Evolutionary conservation across 2,797 vertebrate species (phyloP).

Genomic region (Notolabrus celidotus): DNA sequence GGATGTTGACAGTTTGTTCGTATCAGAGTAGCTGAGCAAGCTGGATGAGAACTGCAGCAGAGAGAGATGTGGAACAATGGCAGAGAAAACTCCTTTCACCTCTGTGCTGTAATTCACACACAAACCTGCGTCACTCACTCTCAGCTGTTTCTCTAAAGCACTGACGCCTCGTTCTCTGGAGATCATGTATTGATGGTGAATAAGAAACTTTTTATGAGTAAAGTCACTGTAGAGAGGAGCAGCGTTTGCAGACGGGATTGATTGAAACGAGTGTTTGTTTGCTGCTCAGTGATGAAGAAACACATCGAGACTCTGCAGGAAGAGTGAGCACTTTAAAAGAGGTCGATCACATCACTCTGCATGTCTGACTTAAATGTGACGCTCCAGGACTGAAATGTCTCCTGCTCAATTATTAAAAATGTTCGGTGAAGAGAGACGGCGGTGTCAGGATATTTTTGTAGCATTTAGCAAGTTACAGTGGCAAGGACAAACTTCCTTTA

Average conservation of each 20-base stretch:
- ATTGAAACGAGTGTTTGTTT: conserved; percentile 5
- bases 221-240: conserved; percentile 1
- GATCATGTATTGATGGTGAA: not conserved
- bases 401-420: too few species aligned
- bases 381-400: not conserved
- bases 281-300: conserved; percentile 13
- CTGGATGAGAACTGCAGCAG: not conserved
- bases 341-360: not conserved
- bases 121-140: not conserved
- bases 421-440: too few species aligned
- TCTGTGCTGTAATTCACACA: not conserved
- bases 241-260: not conserved
- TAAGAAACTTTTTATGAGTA: not conserved
- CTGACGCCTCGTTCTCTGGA: not conserved
- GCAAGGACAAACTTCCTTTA: too few species aligned
- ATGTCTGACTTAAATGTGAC: not conserved
- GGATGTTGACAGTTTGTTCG: not conserved
- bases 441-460: too few species aligned
- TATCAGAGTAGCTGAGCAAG: too few species aligned
- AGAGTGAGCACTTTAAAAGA: not conserved
- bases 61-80: not conserved
- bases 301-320: not conserved
- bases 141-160: not conserved
- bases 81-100: too few species aligned
- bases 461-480: too few species aligned